Percentiles rank a stretch among this genome's conserved stretches.
Conservation (phyloP, 2,797 vertebrate genomes). For the Myoxocephalus aenaeus region DNA sequence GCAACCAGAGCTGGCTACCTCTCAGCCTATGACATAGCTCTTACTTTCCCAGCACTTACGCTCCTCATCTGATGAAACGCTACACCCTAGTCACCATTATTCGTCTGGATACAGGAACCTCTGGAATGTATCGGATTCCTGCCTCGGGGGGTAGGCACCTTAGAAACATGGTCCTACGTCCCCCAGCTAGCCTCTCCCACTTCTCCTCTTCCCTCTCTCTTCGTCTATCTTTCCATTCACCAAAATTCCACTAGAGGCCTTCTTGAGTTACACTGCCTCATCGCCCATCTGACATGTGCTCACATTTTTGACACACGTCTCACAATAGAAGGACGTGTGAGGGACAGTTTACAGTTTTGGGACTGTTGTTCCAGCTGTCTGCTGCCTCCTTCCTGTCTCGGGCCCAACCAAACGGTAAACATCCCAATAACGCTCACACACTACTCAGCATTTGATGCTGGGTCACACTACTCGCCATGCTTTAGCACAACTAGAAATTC, state of each 20-base stretch:
- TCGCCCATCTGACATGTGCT: slow-evolving; percentile 51
- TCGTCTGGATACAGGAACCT: slow-evolving; percentile 78
- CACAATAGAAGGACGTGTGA: slow-evolving; percentile 44
- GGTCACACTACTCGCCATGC: not conserved
- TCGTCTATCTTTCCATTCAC: slow-evolving; percentile 57
- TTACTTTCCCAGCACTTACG: slow-evolving; percentile 79
- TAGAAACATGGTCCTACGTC: slow-evolving; percentile 75
- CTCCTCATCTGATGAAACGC: slow-evolving; percentile 78
- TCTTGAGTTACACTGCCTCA: slow-evolving; percentile 57
- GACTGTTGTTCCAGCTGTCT: slow-evolving; percentile 37
- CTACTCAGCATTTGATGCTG: slow-evolving; percentile 2
- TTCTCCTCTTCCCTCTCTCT: not conserved
- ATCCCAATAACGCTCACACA: not conserved
- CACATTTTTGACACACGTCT: slow-evolving; percentile 43
- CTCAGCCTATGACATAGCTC: slow-evolving; percentile 73
- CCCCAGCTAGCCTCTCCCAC: slow-evolving; percentile 50
- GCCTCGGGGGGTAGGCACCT: slow-evolving; percentile 76
- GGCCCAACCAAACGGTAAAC: slow-evolving; percentile 26
- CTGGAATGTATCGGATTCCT: slow-evolving; percentile 83
- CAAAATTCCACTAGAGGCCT: slow-evolving; percentile 68
- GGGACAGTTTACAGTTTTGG: slow-evolving; percentile 41
- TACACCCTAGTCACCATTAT: slow-evolving; percentile 80
- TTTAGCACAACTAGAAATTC: slow-evolving; percentile 25
- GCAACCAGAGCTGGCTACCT: slow-evolving; percentile 67
- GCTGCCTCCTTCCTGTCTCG: slow-evolving; percentile 23